Evolutionary conservation across 2,797 vertebrate species (phyloP), one percentile per base, ranked within the genome.

Genomic region (Ibycter americanus): DNA sequence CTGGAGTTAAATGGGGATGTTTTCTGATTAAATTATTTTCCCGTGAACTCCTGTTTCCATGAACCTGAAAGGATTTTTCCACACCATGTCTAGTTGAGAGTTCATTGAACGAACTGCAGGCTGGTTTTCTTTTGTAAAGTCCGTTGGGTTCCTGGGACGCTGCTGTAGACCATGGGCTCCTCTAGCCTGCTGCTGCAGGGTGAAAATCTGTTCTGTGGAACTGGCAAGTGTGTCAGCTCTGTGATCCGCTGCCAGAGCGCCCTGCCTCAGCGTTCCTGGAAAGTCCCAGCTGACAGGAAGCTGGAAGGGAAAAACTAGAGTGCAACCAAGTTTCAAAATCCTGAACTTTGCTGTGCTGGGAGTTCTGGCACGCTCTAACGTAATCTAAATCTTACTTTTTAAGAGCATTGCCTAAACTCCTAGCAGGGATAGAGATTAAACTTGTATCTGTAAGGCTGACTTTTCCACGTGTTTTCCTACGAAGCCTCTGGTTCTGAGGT

Each of bases 271-370:
- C 0, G 0, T 94, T 94, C 94, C 84, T 94, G 91, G 74, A 63
- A 89, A 91, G 74, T 80, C 71, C 67, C 63, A 94, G 78, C 74
- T 89, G 63, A 85, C 73, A 70, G 58, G 81, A 93, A 92, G 46
- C 80, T n/a, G 46, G 51, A 90, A 89, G 27, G 59, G 59, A 42
- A 71, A 79, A 89, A 42, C 36, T 8, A 47, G 25, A 49, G 8
- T 56, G 67, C 66, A 95, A 4, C 51, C 31, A 31, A 21, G 25
- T 83, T 93, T 89, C 65, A 87, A 49, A 93, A 74, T 46, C 72
- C 49, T 83, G 52, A 42, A 25, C 38, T 67, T 62, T 12, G 20
- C 36, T 83, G 36, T 81, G 31, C 80, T 1, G 0, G 47, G 18
- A 61, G 46, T 73, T 80, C 49, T 91, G 68, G 61, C 49, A 18